phyloP scores from a whole-genome alignment of 53 echinoderm and acorn worm species.

The Stichopus horrens region DNA sequence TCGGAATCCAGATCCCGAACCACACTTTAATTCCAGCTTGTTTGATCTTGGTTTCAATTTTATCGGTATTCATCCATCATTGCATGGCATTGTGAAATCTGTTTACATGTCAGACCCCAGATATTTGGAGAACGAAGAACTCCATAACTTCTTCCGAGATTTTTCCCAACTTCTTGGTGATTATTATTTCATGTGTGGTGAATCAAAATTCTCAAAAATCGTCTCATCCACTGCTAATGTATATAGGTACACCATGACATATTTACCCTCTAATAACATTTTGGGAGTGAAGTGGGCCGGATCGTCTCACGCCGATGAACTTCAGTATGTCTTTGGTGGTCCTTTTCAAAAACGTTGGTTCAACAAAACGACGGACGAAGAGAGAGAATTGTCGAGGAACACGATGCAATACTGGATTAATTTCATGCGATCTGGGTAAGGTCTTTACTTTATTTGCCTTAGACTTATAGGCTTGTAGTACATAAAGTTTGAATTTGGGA shows the following conservation, averaged over 20 bases:
- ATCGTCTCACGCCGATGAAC: background rate
- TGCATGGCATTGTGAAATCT: background rate
- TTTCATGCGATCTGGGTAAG: constrained; percentile 2
- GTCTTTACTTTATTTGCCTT: too few species aligned
- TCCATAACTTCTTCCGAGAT: background rate
- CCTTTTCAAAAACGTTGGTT: background rate
- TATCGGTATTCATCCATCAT: background rate
- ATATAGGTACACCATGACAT: constrained; percentile 2
- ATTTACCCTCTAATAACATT: background rate
- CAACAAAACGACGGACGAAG: background rate
- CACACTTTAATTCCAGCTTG: background rate
- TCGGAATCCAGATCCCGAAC: background rate
- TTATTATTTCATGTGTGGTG: background rate
- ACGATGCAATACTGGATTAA: constrained; percentile 2
- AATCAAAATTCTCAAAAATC: background rate
- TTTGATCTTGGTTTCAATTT: background rate
- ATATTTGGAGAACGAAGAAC: background rate
- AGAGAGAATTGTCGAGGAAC: background rate
- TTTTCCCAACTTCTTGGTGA: background rate
- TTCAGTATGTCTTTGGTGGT: background rate
- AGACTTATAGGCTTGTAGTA: too few species aligned
- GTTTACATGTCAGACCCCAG: background rate
- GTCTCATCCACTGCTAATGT: background rate
- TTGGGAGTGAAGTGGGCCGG: background rate
- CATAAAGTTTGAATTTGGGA: too few species aligned